Evolutionary conservation across 2,113 vertebrate genomes (phyloP), one percentile per base, ranked within the genome.

Genomic region (Mobula birostris): DNA sequence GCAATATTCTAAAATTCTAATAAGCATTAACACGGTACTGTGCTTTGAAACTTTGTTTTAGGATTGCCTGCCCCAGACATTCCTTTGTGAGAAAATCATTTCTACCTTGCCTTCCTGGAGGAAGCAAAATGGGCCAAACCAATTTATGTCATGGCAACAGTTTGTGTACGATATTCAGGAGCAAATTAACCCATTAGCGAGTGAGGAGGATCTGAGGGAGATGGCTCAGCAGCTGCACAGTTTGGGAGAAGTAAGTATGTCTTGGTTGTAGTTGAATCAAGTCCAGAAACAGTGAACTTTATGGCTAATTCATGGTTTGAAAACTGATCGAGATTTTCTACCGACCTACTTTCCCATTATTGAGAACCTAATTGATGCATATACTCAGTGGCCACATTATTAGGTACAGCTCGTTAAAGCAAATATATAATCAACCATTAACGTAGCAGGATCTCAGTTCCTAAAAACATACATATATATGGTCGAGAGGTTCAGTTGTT

Each of bases 101-200:
- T 96, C 97, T 70, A 97, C 96, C 0, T 96, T 99, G 95, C 98
- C 99, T 15, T 95, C 97, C 40, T 99, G 98, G 99, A 97, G 99
- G 95, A 99, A 98, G 95, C 96, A 97, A 94, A 98, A 97, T 36
- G 99, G 98, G 7, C 98, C 99, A 80, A 99, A 99, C 96, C 99
- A 99, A 96, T 96, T 99, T 82, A 98, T 98, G 95, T 99, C 99
- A 0, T 97, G 98, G 97, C 98, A 99, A 95, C 98, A 99, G 96
- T 99, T 99, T 95, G 97, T 99, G 5, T 97, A 97, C 0, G 99
- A 99, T 0, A 97, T 98, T 70, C 98, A 99, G 95, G 98, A 99
- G 95, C 98, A 99, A 87, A 97, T 99, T 95, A 99, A 99, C 95
- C 99, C 99, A 0, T 96, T 99, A 95, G 98, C 98, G 96, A 99